Base-by-base conservation (phyloP, 2,797 vertebrate species). In the Siniperca scherzeri region DNA sequence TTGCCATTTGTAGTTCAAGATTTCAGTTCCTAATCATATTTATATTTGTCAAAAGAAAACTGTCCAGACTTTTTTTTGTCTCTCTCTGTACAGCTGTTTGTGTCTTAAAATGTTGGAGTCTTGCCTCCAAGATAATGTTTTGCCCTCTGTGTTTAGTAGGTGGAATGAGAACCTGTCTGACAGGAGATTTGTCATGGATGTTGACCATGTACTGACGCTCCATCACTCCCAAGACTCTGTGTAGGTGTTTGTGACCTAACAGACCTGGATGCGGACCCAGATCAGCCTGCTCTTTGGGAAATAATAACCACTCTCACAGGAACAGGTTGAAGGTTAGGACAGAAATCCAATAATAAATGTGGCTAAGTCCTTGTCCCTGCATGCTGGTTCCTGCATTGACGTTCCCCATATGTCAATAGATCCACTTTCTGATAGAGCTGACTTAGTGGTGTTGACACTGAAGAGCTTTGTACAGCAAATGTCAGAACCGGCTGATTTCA, bases 121-220 rank as follows among this genome's bases (percentile, higher is more conserved):
- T 66, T 67, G 52, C 59, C 48, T 72, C 38, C 48, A 38, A 56
- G 38, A 74, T 82, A 55, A 76, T 60, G 59, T 76, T 44, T 81
- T 78, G 33, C 70, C 57, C 42, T 75, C 56, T 6, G 38, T 91
- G 88, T 83, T 90, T 85, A 85, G 81, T 25, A 61, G 61, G 87
- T 88, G 87, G 90, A 93, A 93, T 74, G 85, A 89, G 44, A 88
- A 80, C 65, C 74, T 59, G 42, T 79, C 79, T 92, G 92, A 90
- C 90, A 92, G 91, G 60, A 79, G 77, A 89, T 93, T 89, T 90
- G 84, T 92, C 77, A 91, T 91, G 91, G 89, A 88, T 83, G 83
- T 74, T 89, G 87, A 88, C 87, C 87, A 90, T 90, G 78, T 14
- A 36, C 73, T 80, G 82, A 84, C 25, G 85, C 90, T 90, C 77